Evolutionary conservation across 2,797 vertebrate species (phyloP).

Genomic region (Anisognathus igniventris): DNA sequence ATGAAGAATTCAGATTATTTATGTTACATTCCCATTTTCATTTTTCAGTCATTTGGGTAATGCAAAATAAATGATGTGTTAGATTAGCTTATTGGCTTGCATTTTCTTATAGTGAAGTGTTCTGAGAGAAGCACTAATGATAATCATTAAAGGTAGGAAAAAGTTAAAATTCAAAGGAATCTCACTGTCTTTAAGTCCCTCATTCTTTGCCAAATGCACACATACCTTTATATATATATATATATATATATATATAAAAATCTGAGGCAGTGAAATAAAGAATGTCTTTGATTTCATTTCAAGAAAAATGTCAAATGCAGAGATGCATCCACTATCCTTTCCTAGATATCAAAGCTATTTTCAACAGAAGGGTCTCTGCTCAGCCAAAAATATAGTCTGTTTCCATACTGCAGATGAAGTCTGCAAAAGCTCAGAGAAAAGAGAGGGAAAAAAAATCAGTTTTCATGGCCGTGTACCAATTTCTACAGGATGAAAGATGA

Average conservation of each 20-base stretch:
- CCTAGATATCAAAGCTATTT: constrained; percentile 57
- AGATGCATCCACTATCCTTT: background rate
- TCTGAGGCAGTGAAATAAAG: background rate
- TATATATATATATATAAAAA: background rate
- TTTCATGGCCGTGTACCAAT: constrained; percentile 55
- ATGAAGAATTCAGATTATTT: background rate
- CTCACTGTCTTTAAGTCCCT: background rate
- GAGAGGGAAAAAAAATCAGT: background rate
- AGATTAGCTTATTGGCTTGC: background rate
- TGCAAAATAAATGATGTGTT: background rate
- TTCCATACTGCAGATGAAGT: constrained; percentile 45
- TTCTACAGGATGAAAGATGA: constrained; percentile 56
- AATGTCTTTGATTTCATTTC: constrained; percentile 39
- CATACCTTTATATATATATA: background rate
- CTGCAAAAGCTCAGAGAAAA: constrained; percentile 43
- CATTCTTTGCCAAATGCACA: background rate
- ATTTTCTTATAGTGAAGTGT: background rate
- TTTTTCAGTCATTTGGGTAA: background rate
- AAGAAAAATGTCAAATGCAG: constrained; percentile 17
- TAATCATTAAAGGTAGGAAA: background rate
- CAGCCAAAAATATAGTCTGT: constrained; percentile 57
- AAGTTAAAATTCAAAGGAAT: constrained; percentile 16
- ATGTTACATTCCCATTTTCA: background rate
- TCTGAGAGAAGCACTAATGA: background rate
- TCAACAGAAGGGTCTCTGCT: constrained; percentile 44